phyloP scores from a whole-genome alignment of 2,113 vertebrate genomes.

The Bombycilla garrulus region DNA sequence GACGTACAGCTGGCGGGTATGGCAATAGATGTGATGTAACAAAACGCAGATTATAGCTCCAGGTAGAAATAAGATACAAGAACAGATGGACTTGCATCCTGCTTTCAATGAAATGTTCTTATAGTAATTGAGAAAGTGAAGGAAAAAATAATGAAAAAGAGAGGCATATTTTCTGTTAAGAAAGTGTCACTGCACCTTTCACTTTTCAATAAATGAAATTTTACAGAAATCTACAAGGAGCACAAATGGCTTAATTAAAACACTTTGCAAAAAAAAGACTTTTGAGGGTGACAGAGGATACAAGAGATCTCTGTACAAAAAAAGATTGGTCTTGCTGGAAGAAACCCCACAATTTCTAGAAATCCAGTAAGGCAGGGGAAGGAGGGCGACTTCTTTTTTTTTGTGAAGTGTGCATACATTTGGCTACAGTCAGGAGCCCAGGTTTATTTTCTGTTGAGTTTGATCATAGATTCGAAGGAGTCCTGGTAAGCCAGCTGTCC shows the following conservation, averaged over 20 bases:
- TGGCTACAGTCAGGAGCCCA: neutral
- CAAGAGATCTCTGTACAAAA: neutral
- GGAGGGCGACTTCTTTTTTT: neutral
- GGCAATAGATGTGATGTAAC: neutral
- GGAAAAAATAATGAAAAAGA: neutral
- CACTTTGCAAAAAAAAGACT: neutral
- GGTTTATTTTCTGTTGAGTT: neutral
- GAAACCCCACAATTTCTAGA: neutral
- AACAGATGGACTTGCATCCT: slow-evolving; percentile 29
- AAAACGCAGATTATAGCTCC: slow-evolving; percentile 14
- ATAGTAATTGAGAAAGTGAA: neutral
- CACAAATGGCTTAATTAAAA: slow-evolving; percentile 8
- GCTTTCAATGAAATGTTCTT: neutral
- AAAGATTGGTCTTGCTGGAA: neutral
- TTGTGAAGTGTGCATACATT: rapidly evolving
- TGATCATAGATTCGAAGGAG: neutral
- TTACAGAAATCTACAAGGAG: neutral
- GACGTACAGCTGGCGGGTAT: neutral
- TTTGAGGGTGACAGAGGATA: neutral
- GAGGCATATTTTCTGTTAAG: neutral
- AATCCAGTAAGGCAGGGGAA: neutral
- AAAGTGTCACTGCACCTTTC: neutral
- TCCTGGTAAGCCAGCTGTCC: neutral
- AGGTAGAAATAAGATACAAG: slow-evolving; percentile 13
- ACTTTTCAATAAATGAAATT: neutral